These are phyloP conservation scores for Agriopis aurantiaria DNA, from an alignment of 2,888 invertebrate species.

Conservation along the genomic window DNA sequence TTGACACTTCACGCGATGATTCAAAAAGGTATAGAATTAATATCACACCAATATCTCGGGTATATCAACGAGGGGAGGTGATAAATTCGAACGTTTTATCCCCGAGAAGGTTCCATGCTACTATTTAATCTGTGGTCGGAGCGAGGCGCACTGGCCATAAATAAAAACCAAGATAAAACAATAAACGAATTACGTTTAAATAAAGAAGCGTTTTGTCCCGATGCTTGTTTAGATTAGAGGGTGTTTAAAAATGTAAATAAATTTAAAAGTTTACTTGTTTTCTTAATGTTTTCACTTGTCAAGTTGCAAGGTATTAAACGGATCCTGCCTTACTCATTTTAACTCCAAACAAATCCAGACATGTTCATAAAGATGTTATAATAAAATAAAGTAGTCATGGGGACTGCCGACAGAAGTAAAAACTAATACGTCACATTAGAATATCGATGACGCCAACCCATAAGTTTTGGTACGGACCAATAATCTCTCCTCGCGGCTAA, in stretches of 20 bases:
- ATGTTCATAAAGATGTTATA: no score
- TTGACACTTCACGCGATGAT: slow-evolving; percentile 80
- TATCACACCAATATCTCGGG: slow-evolving; percentile 76
- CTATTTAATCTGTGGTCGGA: slow-evolving; percentile 30
- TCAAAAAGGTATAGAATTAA: slow-evolving; percentile 74
- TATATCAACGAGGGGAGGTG: slow-evolving; percentile 77
- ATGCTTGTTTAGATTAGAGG: slow-evolving; percentile 74
- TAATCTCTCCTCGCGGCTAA: no score
- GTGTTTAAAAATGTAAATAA: slow-evolving; percentile 49
- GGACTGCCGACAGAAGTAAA: no score
- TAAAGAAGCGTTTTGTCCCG: slow-evolving; percentile 83
- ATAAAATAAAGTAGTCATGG: no score
- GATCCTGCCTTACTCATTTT: no score
- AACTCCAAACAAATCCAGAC: no score
- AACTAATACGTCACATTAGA: no score
- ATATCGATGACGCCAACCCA: no score
- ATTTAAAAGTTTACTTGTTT: slow-evolving; percentile 18
- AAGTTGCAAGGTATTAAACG: no score
- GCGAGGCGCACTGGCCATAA: slow-evolving; percentile 71
- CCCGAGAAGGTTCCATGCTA: slow-evolving; percentile 43
- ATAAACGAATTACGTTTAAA: slow-evolving; percentile 85
- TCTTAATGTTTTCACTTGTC: no score
- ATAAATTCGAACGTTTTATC: slow-evolving; percentile 83
- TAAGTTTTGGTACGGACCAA: no score
- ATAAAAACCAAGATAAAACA: slow-evolving; percentile 84